A percentile compares a stretch with the other conserved stretches of the same genome.
These are phyloP conservation scores for Slavum lentiscoides DNA, from an alignment of 2,888 invertebrate species.

Conservation along the genomic window DNA sequence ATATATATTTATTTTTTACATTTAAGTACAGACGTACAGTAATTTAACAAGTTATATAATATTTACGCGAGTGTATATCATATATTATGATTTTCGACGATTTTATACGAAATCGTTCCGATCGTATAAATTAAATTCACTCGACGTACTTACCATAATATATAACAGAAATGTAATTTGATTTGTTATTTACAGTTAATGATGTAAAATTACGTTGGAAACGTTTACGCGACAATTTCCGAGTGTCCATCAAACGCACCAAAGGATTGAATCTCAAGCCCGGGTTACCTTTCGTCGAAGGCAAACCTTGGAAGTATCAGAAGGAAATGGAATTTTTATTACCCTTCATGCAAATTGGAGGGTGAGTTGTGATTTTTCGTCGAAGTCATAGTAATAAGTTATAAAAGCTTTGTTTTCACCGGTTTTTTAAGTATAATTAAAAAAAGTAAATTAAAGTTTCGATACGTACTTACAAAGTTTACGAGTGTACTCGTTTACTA, in stretches of 20 bases:
- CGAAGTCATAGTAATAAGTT: neutral
- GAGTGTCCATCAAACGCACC: constrained; percentile 49
- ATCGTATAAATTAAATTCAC: too few relatives aligned
- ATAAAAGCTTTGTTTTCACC: too few relatives aligned
- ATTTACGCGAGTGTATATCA: neutral
- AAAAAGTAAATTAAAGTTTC: too few relatives aligned
- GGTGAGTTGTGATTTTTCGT: constrained; percentile 16
- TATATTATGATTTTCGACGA: neutral
- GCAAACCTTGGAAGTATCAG: constrained; percentile 47
- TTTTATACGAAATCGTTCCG: neutral
- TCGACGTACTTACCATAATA: neutral
- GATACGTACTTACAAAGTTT: too few relatives aligned
- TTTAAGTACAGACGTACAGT: neutral
- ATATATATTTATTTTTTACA: neutral
- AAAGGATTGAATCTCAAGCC: constrained; percentile 49
- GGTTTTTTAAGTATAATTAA: too few relatives aligned
- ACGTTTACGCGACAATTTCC: constrained; percentile 46
- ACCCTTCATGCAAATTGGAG: constrained; percentile 48
- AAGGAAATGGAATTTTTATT: constrained; percentile 48
- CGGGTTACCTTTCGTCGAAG: constrained; percentile 43
- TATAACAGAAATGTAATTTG: too few relatives aligned
- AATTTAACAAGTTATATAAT: neutral
- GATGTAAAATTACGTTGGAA: constrained; percentile 48
- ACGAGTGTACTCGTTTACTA: too few relatives aligned
- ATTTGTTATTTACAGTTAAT: constrained; percentile 40